phyloP scores from a whole-genome alignment of 2,113 vertebrate species.

The Nothobranchius kuhntae region DNA sequence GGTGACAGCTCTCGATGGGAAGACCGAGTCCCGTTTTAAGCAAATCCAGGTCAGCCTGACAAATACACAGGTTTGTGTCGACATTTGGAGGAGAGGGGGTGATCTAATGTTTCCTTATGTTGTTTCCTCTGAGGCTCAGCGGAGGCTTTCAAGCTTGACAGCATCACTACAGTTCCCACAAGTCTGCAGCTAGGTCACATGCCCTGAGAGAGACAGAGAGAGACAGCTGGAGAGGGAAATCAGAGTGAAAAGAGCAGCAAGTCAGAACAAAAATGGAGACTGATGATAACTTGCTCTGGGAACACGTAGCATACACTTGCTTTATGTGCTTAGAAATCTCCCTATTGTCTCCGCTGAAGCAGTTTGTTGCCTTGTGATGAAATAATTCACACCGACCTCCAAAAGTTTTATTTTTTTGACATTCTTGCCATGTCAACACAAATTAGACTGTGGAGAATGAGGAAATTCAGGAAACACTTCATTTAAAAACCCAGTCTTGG shows the following conservation, averaged over 20 bases:
- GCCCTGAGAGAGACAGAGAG: conserved; percentile 39
- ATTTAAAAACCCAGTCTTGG: no score
- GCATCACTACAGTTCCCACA: conserved; percentile 74
- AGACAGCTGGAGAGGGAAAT: conserved; percentile 41
- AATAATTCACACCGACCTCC: neutral
- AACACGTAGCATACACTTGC: neutral
- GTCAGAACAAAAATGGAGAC: conserved; percentile 35
- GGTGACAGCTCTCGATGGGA: conserved; percentile 55
- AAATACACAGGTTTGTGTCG: conserved; percentile 73
- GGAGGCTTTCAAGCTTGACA: conserved; percentile 68
- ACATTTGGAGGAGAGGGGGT: conserved; percentile 67
- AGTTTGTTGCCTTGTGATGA: conserved; percentile 18
- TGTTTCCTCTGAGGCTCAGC: conserved; percentile 65
- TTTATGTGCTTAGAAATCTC: conserved; percentile 3
- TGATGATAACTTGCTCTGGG: conserved; percentile 19
- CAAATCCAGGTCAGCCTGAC: conserved; percentile 77
- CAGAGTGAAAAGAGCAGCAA: conserved; percentile 18
- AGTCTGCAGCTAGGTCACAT: conserved; percentile 71
- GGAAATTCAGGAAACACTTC: conserved; percentile 4
- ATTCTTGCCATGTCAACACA: conserved; percentile 5
- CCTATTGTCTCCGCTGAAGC: neutral
- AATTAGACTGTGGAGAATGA: conserved; percentile 16
- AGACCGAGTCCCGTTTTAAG: conserved; percentile 64
- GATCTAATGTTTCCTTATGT: conserved; percentile 68
- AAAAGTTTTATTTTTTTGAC: conserved; percentile 16